Evolutionary conservation across 2,888 invertebrate genomes (phyloP).

Genomic region (Patella ulyssiponensis): DNA sequence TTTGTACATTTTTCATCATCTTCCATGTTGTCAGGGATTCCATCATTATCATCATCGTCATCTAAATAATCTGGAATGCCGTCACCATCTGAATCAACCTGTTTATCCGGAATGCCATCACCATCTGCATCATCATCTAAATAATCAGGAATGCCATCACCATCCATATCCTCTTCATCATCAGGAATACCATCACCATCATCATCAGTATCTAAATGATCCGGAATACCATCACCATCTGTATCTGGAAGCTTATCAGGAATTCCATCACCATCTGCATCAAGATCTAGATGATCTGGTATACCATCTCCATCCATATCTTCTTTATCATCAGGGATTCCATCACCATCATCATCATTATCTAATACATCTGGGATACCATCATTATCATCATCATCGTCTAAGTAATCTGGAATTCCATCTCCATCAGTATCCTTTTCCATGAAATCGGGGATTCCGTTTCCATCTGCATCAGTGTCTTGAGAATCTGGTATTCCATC

Average conservation of each 20-base stretch:
- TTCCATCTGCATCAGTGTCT: slow-evolving; percentile 50
- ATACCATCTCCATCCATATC: slow-evolving; percentile 57
- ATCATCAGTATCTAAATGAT: slow-evolving; percentile 57
- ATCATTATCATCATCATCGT: slow-evolving; percentile 49
- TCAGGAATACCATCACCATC: slow-evolving; percentile 66
- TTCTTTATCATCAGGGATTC: slow-evolving; percentile 35
- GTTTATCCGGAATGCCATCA: slow-evolving; percentile 58
- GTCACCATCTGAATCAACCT: slow-evolving; percentile 65
- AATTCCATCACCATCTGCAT: slow-evolving; percentile 66
- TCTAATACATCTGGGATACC: slow-evolving; percentile 58
- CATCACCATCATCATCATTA: slow-evolving; percentile 39
- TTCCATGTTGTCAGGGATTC: slow-evolving; percentile 63
- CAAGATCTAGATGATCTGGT: slow-evolving; percentile 51
- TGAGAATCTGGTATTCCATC: slow-evolving; percentile 47
- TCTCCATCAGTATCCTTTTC: slow-evolving; percentile 53
- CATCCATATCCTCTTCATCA: slow-evolving; percentile 56
- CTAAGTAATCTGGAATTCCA: slow-evolving; percentile 50
- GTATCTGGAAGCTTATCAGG: slow-evolving; percentile 61
- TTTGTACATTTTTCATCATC: slow-evolving; percentile 47
- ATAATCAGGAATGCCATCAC: slow-evolving; percentile 64
- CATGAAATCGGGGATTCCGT: slow-evolving; percentile 47
- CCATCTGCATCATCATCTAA: slow-evolving; percentile 58
- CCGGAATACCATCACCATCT: slow-evolving; percentile 66
- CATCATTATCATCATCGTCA: slow-evolving; percentile 66
- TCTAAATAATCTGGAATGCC: slow-evolving; percentile 65